A percentile compares a stretch with the other conserved stretches of the same genome.
Evolutionary conservation across 1,140 invertebrate species (phyloP).

Genomic region (Lanistes nyassanus): DNA sequence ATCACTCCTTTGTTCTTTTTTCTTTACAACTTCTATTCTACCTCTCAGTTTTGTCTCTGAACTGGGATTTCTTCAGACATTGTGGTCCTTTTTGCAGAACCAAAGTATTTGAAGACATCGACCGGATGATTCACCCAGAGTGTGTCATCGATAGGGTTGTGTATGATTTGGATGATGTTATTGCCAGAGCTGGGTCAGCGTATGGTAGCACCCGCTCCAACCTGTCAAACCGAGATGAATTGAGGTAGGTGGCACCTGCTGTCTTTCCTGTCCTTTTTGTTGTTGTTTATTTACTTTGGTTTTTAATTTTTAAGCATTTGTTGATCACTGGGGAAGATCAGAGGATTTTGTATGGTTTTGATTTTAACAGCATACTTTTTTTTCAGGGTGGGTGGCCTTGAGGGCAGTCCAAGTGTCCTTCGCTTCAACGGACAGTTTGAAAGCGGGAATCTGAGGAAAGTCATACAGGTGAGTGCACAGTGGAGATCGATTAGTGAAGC

Average conservation of each 20-base stretch:
- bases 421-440: constrained; percentile 95
- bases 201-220: constrained; percentile 42
- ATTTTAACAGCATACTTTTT: background rate
- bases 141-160: constrained; percentile 74
- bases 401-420: constrained; percentile 67
- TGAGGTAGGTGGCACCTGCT: constrained; percentile 58
- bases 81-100: constrained; percentile 37
- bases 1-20: no score
- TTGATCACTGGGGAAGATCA: no score
- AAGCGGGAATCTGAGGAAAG: constrained; percentile 94
- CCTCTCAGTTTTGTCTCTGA: no score
- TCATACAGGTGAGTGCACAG: constrained; percentile 89
- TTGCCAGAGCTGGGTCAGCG: constrained; percentile 34
- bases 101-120: constrained; percentile 67
- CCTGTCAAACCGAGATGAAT: constrained; percentile 74
- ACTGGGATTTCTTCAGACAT: background rate
- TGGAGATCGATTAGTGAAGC: no score
- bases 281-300: no score
- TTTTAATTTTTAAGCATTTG: no score
- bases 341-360: no score
- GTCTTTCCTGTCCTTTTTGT: background rate
- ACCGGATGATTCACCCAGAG: constrained; percentile 63
- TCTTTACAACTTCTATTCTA: no score
- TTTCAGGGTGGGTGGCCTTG: constrained; percentile 48
- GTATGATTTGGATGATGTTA: constrained; percentile 78